A percentile compares a stretch with the other conserved stretches of the same genome.
Evolutionary conservation across 1,140 invertebrate species (phyloP).

Genomic region (Drosophila sturtevanti): DNA sequence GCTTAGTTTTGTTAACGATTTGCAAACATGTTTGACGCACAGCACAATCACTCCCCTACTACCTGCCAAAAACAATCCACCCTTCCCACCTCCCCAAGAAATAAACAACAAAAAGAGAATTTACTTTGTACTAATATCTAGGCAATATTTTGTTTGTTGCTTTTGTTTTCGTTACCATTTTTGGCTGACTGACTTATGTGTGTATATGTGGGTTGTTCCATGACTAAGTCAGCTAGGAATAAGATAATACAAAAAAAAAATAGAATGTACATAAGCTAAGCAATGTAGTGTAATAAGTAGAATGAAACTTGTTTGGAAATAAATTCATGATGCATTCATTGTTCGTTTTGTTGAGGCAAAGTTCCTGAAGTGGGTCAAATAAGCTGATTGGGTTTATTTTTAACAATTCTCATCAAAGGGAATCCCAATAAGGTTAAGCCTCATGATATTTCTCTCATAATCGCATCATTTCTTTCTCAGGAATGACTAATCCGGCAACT

Average conservation of each 20-base stretch:
- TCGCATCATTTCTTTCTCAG: not conserved
- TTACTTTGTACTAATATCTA: conserved; percentile 59
- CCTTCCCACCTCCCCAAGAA: conserved; percentile 14
- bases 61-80: not conserved
- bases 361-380: not conserved
- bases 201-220: conserved; percentile 35
- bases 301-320: not conserved
- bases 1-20: conserved; percentile 78
- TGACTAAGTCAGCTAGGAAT: conserved; percentile 36
- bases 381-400: conserved; percentile 3
- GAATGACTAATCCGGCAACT: not conserved
- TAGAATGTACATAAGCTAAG: conserved; percentile 18
- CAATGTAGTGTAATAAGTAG: not conserved
- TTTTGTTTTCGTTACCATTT: conserved; percentile 4
- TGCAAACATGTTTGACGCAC: conserved; percentile 61
- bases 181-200: not conserved
- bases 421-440: not conserved
- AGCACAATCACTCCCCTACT: not conserved
- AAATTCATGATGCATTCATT: not conserved
- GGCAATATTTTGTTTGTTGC: conserved; percentile 22
- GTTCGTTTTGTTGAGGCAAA: not conserved
- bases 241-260: conserved; percentile 43
- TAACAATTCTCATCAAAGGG: not conserved
- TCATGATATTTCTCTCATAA: not conserved
- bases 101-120: conserved; percentile 50